Evolutionary conservation across 2,113 vertebrate genomes (phyloP), one percentile per base, ranked within the genome.

Genomic region (Lagopus leucura): DNA sequence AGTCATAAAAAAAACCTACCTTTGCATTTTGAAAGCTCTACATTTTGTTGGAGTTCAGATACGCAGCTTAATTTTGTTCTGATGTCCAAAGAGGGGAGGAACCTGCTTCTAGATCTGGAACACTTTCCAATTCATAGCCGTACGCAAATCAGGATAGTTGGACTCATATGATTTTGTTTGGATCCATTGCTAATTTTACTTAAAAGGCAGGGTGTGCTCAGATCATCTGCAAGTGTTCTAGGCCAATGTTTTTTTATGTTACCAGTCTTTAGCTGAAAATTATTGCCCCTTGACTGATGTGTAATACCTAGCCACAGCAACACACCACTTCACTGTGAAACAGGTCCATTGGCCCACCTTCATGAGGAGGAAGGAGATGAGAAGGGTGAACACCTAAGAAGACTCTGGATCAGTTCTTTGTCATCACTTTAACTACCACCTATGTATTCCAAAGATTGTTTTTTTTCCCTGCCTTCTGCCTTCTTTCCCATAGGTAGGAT

Each of bases 41-140:
- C 25, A 6, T 20, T 92, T 75, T 16, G 16, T 40, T 55, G 75
- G 57, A 67, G 48, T 67, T 93, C 75, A 75, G 13, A 74, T 71
- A 52, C 25, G 24, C 60, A 78, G 34, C 81, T 88, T 69, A 89
- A 83, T 96, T 91, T 89, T 61, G 24, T 71, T 57, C 40, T 36
- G 43, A 80, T 97, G 82, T 63, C 82, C 81, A 94, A 96, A 94
- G 86, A 92, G 67, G 94, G 93, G 94, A 95, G 94, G 93, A 94
- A 92, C 79, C 89, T 89, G 40, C 65, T 93, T 80, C 91, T 67
- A 75, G 32, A 75, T 94, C 90, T 89, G 95, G 88, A 86, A 88
- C 11, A 28, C 8, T 58, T 94, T 94, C 93, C 93, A 96, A 93
- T 50, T 42, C 66, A 40, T 54, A 75, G 82, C 90, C 93, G 86